Conservation (phyloP, 92 coral and sea anemone species). For the Actinernus sp. region DNA sequence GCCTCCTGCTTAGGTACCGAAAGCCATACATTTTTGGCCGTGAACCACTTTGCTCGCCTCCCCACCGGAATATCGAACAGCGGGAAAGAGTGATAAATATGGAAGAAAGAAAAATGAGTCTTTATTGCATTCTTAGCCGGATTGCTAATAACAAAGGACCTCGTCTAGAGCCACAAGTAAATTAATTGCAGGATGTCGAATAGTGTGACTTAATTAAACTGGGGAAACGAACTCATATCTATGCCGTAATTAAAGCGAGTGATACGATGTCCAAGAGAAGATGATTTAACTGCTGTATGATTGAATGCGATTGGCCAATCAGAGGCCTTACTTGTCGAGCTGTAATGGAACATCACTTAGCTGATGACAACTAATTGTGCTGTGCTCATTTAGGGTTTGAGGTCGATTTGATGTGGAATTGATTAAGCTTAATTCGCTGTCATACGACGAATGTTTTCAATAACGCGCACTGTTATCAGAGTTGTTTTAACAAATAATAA, state of each 20-base stretch:
- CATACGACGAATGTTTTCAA: slow-evolving; percentile 92
- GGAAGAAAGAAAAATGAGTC: background rate
- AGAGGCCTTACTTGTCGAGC: slow-evolving; percentile 31
- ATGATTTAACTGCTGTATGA: slow-evolving; percentile 81
- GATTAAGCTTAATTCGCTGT: slow-evolving; percentile 94
- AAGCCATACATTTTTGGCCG: slow-evolving; percentile 19
- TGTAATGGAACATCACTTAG: slow-evolving; percentile 86
- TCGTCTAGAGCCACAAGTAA: slow-evolving; percentile 66
- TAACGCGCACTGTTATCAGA: slow-evolving; percentile 81
- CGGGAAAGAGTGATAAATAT: slow-evolving; percentile 39
- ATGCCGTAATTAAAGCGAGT: slow-evolving; percentile 67
- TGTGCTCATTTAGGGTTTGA: slow-evolving; percentile 94
- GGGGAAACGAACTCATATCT: slow-evolving; percentile 66
- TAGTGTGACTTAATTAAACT: slow-evolving; percentile 88
- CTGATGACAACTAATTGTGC: slow-evolving; percentile 92
- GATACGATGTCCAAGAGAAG: slow-evolving; percentile 74
- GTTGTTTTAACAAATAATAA: slow-evolving; percentile 87
- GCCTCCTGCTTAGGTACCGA: slow-evolving; percentile 43
- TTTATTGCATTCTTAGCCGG: background rate
- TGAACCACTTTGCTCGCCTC: slow-evolving; percentile 24
- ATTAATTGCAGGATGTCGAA: slow-evolving; percentile 62
- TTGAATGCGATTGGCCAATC: slow-evolving; percentile 73
- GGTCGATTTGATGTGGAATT: slow-evolving; percentile 96
- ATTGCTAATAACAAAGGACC: slow-evolving; percentile 49
- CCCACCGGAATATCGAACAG: slow-evolving; percentile 61